Evolutionary conservation across 2,888 invertebrate genomes (phyloP).

Genomic region (Pyrochroa serraticornis): DNA sequence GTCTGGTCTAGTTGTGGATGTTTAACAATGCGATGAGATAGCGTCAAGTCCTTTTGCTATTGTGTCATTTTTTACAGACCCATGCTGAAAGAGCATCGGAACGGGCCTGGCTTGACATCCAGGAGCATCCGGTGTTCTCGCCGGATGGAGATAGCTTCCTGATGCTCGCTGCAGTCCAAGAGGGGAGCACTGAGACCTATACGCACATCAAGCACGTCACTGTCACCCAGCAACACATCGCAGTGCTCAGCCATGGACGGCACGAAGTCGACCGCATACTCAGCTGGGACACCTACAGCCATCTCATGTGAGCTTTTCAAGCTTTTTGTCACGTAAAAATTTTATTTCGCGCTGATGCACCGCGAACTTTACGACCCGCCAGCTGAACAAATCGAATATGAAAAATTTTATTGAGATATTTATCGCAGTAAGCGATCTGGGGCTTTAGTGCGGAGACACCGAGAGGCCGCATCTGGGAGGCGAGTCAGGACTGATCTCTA

Average conservation of each 20-base stretch:
- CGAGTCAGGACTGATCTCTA: too few relatives aligned
- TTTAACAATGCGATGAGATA: not conserved
- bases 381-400: not conserved
- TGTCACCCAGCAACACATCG: slow-evolving; percentile 79
- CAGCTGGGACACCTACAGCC: slow-evolving; percentile 83
- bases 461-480: too few relatives aligned
- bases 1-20: not conserved
- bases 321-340: slow-evolving; percentile 36
- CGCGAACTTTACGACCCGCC: too few relatives aligned
- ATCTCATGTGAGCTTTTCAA: slow-evolving; percentile 74
- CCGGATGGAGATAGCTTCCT: slow-evolving; percentile 85
- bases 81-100: slow-evolving; percentile 85
- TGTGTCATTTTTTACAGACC: slow-evolving; percentile 61
- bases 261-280: slow-evolving; percentile 84
- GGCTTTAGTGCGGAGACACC: too few relatives aligned
- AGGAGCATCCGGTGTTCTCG: slow-evolving; percentile 83
- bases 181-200: slow-evolving; percentile 82
- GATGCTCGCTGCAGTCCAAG: slow-evolving; percentile 80
- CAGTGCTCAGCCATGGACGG: slow-evolving; percentile 83
- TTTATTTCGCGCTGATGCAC: too few relatives aligned
- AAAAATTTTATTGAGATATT: not conserved
- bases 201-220: slow-evolving; percentile 90
- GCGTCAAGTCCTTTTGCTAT: not conserved
- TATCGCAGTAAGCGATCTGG: too few relatives aligned
- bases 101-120: slow-evolving; percentile 84